phyloP scores from a whole-genome alignment of 2,113 vertebrate species.

The Erythrocebus patas region DNA sequence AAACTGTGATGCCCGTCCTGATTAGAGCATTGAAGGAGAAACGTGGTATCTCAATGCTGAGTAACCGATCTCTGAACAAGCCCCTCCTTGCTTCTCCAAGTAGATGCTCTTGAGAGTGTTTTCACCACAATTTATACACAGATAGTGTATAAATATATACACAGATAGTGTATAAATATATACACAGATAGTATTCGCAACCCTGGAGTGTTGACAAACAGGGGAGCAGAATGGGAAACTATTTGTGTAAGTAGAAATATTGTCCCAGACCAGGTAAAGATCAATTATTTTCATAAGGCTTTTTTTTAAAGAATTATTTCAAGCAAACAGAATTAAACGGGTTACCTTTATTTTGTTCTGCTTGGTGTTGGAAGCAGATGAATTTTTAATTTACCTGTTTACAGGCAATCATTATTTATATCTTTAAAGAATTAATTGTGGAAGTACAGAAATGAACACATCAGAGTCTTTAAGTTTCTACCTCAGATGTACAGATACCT shows the following conservation, averaged over 20 bases:
- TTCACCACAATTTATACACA: background rate
- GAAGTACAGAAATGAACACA: background rate
- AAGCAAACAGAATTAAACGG: background rate
- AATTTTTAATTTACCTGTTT: background rate
- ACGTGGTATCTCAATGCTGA: background rate
- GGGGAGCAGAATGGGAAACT: background rate
- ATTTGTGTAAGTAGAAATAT: background rate
- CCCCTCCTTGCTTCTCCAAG: background rate
- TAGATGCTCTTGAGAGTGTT: background rate
- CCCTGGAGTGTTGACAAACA: background rate
- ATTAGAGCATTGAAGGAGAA: background rate
- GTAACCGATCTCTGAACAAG: background rate
- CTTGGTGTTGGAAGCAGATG: background rate
- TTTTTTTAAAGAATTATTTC: background rate
- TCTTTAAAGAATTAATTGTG: background rate
- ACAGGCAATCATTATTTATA: background rate
- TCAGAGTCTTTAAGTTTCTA: background rate
- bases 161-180: background rate
- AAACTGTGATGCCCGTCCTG: background rate
- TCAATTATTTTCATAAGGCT: background rate
- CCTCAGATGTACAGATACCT: background rate
- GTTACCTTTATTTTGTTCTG: background rate
- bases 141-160: background rate
- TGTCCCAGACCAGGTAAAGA: background rate
- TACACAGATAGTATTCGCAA: background rate